These are phyloP conservation scores for Drosophila mauritiana DNA, from an alignment of 1,140 invertebrate species.

Conservation along the genomic window DNA sequence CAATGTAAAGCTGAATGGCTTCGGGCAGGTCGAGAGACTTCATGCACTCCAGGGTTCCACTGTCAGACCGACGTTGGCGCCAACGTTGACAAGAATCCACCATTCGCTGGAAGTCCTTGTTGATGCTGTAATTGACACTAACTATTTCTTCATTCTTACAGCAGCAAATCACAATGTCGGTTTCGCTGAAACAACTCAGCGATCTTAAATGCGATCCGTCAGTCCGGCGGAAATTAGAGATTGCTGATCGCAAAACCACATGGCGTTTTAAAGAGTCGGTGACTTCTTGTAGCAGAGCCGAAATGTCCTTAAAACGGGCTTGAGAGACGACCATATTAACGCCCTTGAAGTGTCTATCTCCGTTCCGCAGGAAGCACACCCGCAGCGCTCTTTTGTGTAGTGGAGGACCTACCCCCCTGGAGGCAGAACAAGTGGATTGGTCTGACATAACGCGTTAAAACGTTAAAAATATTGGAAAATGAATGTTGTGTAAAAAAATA, in stretches of 20 bases:
- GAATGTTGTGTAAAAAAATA: not conserved
- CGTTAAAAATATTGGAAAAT: not conserved
- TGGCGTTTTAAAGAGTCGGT: slow-evolving; percentile 11
- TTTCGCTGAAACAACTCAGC: not conserved
- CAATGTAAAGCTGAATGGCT: not conserved
- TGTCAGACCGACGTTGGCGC: no score
- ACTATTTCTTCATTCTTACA: not conserved
- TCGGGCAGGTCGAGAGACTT: not conserved
- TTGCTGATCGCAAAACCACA: slow-evolving; percentile 19
- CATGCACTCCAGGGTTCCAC: not conserved
- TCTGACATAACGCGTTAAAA: not conserved
- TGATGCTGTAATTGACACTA: not conserved
- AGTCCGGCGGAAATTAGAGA: not conserved
- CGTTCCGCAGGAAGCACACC: slow-evolving; percentile 32
- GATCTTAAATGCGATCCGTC: not conserved
- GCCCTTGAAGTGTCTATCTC: slow-evolving; percentile 24
- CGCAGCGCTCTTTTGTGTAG: slow-evolving; percentile 9
- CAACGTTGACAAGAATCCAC: not conserved
- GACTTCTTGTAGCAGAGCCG: slow-evolving; percentile 1
- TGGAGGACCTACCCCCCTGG: not conserved
- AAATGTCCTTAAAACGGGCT: slow-evolving; percentile 6
- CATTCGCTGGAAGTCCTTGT: not conserved
- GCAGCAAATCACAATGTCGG: slow-evolving; percentile 8
- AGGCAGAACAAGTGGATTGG: not conserved
- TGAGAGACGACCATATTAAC: slow-evolving; percentile 5